These are phyloP conservation scores for Cranoglanis bouderius DNA, from an alignment of 2,113 vertebrate genomes.

Conservation along the genomic window DNA sequence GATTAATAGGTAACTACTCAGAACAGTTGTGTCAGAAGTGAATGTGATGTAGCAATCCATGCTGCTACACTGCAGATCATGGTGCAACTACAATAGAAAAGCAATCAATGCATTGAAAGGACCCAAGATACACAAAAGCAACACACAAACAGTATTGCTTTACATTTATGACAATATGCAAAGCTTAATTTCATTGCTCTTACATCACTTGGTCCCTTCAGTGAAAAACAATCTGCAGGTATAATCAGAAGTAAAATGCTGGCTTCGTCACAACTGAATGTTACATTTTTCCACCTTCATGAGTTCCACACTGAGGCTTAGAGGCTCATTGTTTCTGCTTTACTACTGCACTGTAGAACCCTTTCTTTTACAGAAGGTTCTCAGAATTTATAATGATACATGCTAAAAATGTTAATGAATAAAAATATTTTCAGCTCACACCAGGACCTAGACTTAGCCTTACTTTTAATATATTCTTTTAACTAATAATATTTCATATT, in stretches of 20 bases:
- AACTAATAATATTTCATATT: background rate
- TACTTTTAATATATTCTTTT: background rate
- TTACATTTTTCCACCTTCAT: background rate
- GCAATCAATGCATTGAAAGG: background rate
- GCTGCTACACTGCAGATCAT: background rate
- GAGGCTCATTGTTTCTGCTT: background rate
- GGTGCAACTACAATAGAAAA: background rate
- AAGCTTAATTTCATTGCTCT: too few relatives aligned
- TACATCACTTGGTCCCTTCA: too few relatives aligned
- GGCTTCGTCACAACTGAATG: background rate
- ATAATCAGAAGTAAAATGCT: too few relatives aligned
- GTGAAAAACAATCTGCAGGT: too few relatives aligned
- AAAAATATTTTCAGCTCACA: background rate
- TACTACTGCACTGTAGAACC: background rate
- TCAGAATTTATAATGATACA: background rate
- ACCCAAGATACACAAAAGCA: too few relatives aligned
- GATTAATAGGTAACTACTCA: background rate
- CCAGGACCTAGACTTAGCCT: background rate
- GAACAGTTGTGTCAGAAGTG: background rate
- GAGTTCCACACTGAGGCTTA: background rate
- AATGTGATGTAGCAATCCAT: background rate
- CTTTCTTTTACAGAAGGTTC: background rate
- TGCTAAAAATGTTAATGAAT: background rate
- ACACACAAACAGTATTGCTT: too few relatives aligned
- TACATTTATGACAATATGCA: too few relatives aligned